Evolutionary conservation across 2,888 invertebrate species (phyloP).

Genomic region (Willowsia nigromaculata): DNA sequence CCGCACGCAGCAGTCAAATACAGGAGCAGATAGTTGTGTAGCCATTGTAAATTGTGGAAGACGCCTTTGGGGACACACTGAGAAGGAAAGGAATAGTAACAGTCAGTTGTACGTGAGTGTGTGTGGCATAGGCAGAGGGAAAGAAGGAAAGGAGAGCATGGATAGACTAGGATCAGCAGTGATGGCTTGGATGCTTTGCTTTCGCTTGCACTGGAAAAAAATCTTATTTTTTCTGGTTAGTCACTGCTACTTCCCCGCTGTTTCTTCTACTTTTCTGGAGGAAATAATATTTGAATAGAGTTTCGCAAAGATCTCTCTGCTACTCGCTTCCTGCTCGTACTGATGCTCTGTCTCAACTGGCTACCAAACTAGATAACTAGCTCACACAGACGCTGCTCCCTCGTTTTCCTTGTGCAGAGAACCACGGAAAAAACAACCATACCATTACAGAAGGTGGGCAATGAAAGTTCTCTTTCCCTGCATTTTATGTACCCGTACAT

Average conservation of each 20-base stretch:
- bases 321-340: slow-evolving; percentile 49
- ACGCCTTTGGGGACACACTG: slow-evolving; percentile 68
- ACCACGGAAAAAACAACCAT: neutral
- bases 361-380: slow-evolving; percentile 3
- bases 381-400: neutral
- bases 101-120: slow-evolving; percentile 19
- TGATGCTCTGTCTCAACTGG: slow-evolving; percentile 62
- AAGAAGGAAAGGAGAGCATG: slow-evolving; percentile 4
- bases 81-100: slow-evolving; percentile 36
- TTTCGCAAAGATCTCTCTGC: slow-evolving; percentile 43
- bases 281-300: slow-evolving; percentile 45
- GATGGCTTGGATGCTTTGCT: slow-evolving; percentile 14
- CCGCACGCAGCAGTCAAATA: slow-evolving; percentile 49
- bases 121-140: slow-evolving; percentile 7
- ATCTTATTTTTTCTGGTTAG: slow-evolving; percentile 2
- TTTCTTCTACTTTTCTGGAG: slow-evolving; percentile 46
- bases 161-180: slow-evolving; percentile 27
- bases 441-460: slow-evolving; percentile 54
- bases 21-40: slow-evolving; percentile 57
- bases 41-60: slow-evolving; percentile 69
- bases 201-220: slow-evolving; percentile 9
- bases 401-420: neutral
- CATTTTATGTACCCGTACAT: slow-evolving; percentile 5
- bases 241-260: slow-evolving; percentile 22
- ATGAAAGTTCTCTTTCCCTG: slow-evolving; percentile 5